Evolutionary conservation across 2,888 invertebrate species (phyloP).

Genomic region (Eupithecia dodoneata): DNA sequence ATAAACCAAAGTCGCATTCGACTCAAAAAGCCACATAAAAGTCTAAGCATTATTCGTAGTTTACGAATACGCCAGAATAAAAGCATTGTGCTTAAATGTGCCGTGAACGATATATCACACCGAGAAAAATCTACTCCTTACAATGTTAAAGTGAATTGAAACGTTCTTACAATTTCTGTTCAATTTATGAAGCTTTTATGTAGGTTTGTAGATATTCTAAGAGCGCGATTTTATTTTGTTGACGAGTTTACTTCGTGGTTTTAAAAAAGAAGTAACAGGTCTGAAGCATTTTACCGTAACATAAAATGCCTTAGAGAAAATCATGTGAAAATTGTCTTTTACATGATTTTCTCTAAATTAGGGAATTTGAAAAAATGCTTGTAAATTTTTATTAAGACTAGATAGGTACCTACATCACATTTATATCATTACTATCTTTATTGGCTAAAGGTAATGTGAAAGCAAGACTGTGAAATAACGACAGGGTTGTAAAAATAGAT

Average conservation of each 20-base stretch:
- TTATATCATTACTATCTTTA: neutral
- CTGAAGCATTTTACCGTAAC: neutral
- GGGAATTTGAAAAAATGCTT: too few species aligned
- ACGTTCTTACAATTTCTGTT: slow-evolving; percentile 26
- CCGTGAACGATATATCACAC: slow-evolving; percentile 41
- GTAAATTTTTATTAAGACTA: too few species aligned
- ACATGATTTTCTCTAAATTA: too few species aligned
- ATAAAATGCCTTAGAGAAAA: neutral
- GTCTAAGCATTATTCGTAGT: slow-evolving; percentile 35
- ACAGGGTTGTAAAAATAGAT: neutral
- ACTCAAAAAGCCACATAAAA: slow-evolving; percentile 47
- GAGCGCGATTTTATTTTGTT: neutral
- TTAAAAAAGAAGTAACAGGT: neutral
- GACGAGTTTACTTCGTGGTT: neutral
- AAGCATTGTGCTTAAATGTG: slow-evolving; percentile 53
- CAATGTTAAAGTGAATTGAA: slow-evolving; percentile 41
- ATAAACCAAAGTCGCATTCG: neutral
- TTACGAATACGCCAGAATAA: slow-evolving; percentile 45
- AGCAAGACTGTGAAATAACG: neutral
- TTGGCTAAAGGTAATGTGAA: neutral
- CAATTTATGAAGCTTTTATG: slow-evolving; percentile 14
- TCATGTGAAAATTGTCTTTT: neutral
- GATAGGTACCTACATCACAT: neutral
- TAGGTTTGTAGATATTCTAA: neutral
- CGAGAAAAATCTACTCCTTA: slow-evolving; percentile 32